Evolutionary conservation across 2,797 vertebrate species (phyloP).

Genomic region (Hyperoplus immaculatus): DNA sequence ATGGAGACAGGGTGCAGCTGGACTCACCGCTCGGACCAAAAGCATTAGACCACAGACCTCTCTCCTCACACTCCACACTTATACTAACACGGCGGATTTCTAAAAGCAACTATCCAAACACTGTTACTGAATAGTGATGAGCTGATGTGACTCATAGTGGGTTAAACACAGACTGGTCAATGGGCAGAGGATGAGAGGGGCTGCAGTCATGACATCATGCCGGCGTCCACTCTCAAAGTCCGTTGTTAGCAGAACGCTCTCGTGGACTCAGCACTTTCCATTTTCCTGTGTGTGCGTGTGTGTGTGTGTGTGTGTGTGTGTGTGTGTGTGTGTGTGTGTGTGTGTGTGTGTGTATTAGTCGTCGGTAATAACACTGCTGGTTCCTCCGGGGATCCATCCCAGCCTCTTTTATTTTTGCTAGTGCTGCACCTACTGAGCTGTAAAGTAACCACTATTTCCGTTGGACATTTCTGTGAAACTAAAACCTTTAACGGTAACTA

Average conservation of each 20-base stretch:
- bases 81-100: constrained; percentile 35
- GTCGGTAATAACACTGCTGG: constrained; percentile 39
- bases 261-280: constrained; percentile 67
- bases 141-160: constrained; percentile 55
- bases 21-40: constrained; percentile 16
- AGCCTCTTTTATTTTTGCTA: not conserved
- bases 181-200: constrained; percentile 44
- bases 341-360: constrained; percentile 39
- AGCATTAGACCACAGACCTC: constrained; percentile 19
- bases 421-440: constrained; percentile 13
- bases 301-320: constrained; percentile 16
- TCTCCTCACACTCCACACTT: constrained; percentile 25
- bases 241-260: constrained; percentile 56
- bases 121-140: constrained; percentile 40
- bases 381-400: constrained; percentile 38
- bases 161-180: constrained; percentile 56
- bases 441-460: constrained; percentile 2
- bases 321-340: constrained; percentile 24
- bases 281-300: constrained; percentile 45
- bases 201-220: constrained; percentile 68
- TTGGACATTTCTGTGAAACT: not conserved
- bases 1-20: constrained; percentile 30
- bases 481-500: not conserved
- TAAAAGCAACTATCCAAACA: constrained; percentile 32
- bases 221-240: constrained; percentile 50